phyloP scores from a whole-genome alignment of 2,888 invertebrate genomes.

The Philonicus albiceps region DNA sequence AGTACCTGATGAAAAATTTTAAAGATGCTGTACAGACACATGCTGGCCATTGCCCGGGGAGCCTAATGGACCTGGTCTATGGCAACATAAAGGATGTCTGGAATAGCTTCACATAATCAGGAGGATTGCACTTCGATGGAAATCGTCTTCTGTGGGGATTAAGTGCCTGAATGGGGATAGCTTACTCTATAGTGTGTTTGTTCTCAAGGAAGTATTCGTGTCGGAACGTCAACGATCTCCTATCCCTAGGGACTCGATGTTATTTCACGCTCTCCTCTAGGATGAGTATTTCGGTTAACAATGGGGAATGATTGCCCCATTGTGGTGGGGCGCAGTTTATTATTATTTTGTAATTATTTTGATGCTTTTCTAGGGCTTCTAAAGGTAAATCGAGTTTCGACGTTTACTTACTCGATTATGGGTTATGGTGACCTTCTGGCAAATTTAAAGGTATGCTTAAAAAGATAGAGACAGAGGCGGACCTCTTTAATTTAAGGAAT shows the following conservation, averaged over 20 bases:
- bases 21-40: background rate
- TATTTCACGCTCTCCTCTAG: background rate
- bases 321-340: background rate
- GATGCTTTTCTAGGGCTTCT: background rate
- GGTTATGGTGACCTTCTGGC: background rate
- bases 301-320: background rate
- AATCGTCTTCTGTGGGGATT: background rate
- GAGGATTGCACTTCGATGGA: background rate
- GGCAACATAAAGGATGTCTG: background rate
- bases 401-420: background rate
- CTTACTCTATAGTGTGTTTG: background rate
- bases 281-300: background rate
- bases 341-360: background rate
- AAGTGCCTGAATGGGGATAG: background rate
- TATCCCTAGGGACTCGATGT: background rate
- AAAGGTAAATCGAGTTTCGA: background rate
- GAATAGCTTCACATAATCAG: background rate
- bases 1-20: background rate
- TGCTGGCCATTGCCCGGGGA: background rate
- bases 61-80: background rate
- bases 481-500: no score
- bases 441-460: background rate
- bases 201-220: background rate
- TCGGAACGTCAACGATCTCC: background rate
- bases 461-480: no score